Percentiles rank a stretch among this genome's conserved stretches.
These are phyloP conservation scores for Stegophylla sp. DNA, from an alignment of 2,888 invertebrate species.

Conservation along the genomic window DNA sequence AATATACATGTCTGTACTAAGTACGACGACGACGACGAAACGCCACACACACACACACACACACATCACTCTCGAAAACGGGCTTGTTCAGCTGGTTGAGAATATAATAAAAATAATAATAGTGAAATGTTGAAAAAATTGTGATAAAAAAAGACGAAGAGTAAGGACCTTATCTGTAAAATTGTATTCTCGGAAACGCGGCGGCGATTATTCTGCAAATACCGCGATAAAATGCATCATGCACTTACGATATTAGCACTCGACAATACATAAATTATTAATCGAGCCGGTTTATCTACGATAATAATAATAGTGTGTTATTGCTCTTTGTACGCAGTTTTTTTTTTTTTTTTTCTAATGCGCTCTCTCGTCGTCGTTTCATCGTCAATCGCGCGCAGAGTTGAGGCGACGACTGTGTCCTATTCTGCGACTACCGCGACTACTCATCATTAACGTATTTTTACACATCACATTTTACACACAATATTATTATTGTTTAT, in stretches of 20 bases:
- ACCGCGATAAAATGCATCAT: conserved; percentile 21
- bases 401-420: background rate
- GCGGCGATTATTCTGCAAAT: conserved; percentile 26
- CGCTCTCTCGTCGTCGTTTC: background rate
- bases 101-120: conserved; percentile 18
- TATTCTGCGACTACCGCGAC: background rate
- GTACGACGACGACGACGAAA: background rate
- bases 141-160: background rate
- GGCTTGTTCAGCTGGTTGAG: conserved; percentile 34
- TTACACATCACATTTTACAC: too few species aligned
- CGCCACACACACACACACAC: background rate
- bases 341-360: too few species aligned
- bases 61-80: background rate
- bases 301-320: conserved; percentile 1
- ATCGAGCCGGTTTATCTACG: conserved; percentile 18
- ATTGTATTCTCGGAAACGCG: conserved; percentile 17
- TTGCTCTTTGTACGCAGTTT: conserved; percentile 11
- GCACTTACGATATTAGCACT: conserved; percentile 28
- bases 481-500: too few species aligned
- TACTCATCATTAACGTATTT: too few species aligned
- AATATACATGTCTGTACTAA: too few species aligned
- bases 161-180: conserved; percentile 21
- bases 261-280: conserved; percentile 18
- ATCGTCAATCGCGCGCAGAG: background rate
- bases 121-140: background rate